Percentiles rank a stretch among this genome's conserved stretches.
Conservation (phyloP, 2,113 vertebrate genomes). For the Marmota flaviventris region DNA sequence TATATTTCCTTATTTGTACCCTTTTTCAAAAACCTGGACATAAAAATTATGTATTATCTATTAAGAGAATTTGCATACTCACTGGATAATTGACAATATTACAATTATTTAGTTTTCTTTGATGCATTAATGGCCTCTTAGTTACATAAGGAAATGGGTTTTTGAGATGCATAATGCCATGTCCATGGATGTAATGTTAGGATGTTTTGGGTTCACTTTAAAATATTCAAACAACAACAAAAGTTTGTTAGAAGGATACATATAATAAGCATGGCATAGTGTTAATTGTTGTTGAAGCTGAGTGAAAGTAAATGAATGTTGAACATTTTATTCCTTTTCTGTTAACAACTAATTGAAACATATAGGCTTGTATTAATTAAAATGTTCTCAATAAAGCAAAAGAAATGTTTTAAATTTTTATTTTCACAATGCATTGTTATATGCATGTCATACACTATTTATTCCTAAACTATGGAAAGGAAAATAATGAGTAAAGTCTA, state of each 20-base stretch:
- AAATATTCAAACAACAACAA: not conserved
- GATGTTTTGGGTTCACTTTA: not conserved
- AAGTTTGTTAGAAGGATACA: not conserved
- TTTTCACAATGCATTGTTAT: not conserved
- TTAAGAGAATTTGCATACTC: not conserved
- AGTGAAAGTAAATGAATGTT: not conserved
- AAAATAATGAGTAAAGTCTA: not conserved
- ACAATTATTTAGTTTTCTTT: not conserved
- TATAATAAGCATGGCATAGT: not conserved
- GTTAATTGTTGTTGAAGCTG: not conserved
- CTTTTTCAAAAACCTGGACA: not conserved
- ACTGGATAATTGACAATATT: not conserved
- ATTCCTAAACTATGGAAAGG: not conserved
- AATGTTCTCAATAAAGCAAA: not conserved
- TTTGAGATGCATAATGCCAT: not conserved
- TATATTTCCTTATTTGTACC: not conserved
- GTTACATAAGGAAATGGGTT: not conserved
- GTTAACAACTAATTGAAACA: slow-evolving; percentile 25
- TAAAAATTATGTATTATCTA: not conserved
- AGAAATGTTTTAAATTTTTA: not conserved
- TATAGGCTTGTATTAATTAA: not conserved
- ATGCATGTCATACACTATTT: not conserved
- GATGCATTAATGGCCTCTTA: not conserved
- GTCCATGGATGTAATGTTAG: not conserved
- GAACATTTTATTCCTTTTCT: not conserved